phyloP scores from a whole-genome alignment of 1,140 invertebrate species.

The Cydia strobilella region DNA sequence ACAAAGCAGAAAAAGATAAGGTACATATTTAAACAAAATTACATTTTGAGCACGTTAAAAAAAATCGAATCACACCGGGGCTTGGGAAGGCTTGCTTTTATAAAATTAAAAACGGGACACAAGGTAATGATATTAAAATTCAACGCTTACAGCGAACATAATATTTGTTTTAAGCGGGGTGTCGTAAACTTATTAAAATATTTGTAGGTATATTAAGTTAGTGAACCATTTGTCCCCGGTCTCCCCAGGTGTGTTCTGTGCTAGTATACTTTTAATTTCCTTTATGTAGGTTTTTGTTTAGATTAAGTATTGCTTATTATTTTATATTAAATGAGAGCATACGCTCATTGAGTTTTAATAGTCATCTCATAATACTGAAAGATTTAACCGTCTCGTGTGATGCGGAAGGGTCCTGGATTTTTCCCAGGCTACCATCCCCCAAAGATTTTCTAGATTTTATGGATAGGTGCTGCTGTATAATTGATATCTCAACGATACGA shows the following conservation, averaged over 20 bases:
- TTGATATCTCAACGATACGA: too few species aligned
- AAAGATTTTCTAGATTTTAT: too few species aligned
- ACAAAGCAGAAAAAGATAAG: conserved; percentile 21
- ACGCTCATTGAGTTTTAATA: too few species aligned
- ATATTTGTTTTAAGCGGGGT: conserved; percentile 73
- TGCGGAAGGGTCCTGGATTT: too few species aligned
- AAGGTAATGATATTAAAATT: conserved; percentile 78
- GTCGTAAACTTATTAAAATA: conserved; percentile 78
- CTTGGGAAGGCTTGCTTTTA: conserved; percentile 67
- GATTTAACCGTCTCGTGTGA: too few species aligned
- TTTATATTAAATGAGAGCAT: not conserved
- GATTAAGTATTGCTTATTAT: conserved; percentile 23
- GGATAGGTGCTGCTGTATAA: too few species aligned
- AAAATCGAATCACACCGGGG: conserved; percentile 24
- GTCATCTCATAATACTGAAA: too few species aligned
- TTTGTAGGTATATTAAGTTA: conserved; percentile 76
- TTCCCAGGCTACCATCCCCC: too few species aligned
- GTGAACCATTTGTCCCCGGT: conserved; percentile 66
- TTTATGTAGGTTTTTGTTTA: conserved; percentile 24
- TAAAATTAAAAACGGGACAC: conserved; percentile 73
- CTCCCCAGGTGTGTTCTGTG: conserved; percentile 53
- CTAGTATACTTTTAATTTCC: conserved; percentile 24
- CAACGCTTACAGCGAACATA: conserved; percentile 69
- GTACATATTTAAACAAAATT: conserved; percentile 21
- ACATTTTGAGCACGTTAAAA: conserved; percentile 20